Evolutionary conservation across 2,797 vertebrate species (phyloP), one percentile per base, ranked within the genome.

Genomic region (Chiropotes sagulatus): DNA sequence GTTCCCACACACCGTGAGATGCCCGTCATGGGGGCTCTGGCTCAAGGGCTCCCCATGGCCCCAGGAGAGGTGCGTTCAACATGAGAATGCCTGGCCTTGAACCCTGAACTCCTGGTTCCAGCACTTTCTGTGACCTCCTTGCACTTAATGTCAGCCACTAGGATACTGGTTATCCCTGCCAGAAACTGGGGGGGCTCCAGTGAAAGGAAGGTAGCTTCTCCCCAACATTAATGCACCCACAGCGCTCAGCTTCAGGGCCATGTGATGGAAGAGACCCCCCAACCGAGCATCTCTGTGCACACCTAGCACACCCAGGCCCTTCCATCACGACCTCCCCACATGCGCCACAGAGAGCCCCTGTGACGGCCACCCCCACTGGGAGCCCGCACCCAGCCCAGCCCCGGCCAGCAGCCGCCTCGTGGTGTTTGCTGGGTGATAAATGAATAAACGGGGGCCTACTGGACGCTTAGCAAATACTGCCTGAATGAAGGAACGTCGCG

Each of bases 401-500:
- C 61, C 22, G 10, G 58, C 50, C 67, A 4, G 22, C n/a, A 5
- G 19, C 84, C 28, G 52, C 57, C 78, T 88, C 72, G 0, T 7
- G 3, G 52, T 88, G 52, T 75, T 88, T 70, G 73, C 75, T 10
- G 83, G 79, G 36, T 41, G 75, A 85, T 93, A 89, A 92, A 80
- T 75, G 81, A 67, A 96, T 86, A 91, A 85, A 50, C 9, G 2
- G 52, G 72, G 44, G 54, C 58, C 80, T 41, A 58, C 94, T 46
- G 24, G 54, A n/a, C 1, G 36, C 90, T 94, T 41, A 0, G 92
- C 96, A 96, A 96, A 93, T 14, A 96, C 2, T 30, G 54, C 33
- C 54, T 24, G 89, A 83, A 75, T 52, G 94, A 50, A 95, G 93
- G 80, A 54, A 36, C 33, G 20, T 67, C 26, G 9, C 41, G 0